Evolutionary conservation across 2,888 invertebrate genomes (phyloP).

Genomic region (Lypha dubia): DNA sequence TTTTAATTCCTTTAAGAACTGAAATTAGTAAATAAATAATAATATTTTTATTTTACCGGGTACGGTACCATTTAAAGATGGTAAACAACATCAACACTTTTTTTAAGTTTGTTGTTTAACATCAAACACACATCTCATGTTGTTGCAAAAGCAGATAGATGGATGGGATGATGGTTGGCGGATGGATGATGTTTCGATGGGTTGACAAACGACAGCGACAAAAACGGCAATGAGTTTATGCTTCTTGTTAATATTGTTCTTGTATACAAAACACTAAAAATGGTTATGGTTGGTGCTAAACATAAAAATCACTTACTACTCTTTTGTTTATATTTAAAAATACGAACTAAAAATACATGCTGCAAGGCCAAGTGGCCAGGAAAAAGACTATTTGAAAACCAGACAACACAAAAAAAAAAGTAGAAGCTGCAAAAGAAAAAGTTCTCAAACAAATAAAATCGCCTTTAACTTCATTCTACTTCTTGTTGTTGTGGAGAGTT

Average conservation of each 20-base stretch:
- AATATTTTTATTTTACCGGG: slow-evolving; percentile 35
- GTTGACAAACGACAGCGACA: slow-evolving; percentile 70
- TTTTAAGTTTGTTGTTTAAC: slow-evolving; percentile 50
- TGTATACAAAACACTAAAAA: slow-evolving; percentile 65
- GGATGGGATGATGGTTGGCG: slow-evolving; percentile 65
- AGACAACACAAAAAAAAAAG: background rate
- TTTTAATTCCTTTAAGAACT: slow-evolving; percentile 21
- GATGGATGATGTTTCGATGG: slow-evolving; percentile 71
- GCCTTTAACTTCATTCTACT: slow-evolving; percentile 50
- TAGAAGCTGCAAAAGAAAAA: slow-evolving; percentile 5
- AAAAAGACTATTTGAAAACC: slow-evolving; percentile 24
- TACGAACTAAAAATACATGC: slow-evolving; percentile 14
- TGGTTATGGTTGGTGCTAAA: slow-evolving; percentile 68
- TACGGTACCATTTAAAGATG: slow-evolving; percentile 64
- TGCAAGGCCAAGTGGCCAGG: slow-evolving; percentile 17
- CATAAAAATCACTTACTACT: slow-evolving; percentile 60
- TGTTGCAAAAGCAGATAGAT: slow-evolving; percentile 33
- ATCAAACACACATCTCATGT: slow-evolving; percentile 59
- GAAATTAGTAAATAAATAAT: slow-evolving; percentile 12
- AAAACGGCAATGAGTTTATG: slow-evolving; percentile 54
- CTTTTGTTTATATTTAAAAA: slow-evolving; percentile 24
- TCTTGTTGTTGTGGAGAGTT: slow-evolving; percentile 62
- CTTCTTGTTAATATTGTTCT: slow-evolving; percentile 45
- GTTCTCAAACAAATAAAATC: slow-evolving; percentile 40
- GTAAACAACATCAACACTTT: slow-evolving; percentile 60